These are phyloP conservation scores for Bothrops jararaca DNA, from an alignment of 2,113 vertebrate genomes.

Conservation along the genomic window DNA sequence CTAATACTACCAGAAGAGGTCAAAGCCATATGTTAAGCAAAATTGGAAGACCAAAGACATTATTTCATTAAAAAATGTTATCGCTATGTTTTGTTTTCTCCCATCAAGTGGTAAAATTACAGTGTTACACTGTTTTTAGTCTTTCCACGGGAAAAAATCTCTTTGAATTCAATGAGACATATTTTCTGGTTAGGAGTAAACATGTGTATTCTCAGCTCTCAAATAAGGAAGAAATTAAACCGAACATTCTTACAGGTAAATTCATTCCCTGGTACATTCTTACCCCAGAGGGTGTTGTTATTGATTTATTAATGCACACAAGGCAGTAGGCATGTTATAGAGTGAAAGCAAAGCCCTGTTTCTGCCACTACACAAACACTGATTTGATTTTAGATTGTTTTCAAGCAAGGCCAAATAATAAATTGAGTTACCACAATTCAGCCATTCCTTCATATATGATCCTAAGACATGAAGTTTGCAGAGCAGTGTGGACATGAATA, in stretches of 20 bases:
- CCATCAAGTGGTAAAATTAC: background rate
- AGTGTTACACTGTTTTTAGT: background rate
- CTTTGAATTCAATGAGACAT: background rate
- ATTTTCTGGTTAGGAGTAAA: background rate
- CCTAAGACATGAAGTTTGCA: background rate
- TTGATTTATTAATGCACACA: conserved; percentile 7
- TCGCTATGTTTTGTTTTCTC: background rate
- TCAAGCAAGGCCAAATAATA: background rate
- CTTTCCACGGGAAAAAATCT: too few relatives aligned
- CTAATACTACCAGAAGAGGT: conserved; percentile 24
- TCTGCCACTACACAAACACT: background rate
- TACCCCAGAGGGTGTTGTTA: background rate
- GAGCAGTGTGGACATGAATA: background rate
- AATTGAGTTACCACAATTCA: background rate
- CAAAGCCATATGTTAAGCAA: conserved; percentile 13
- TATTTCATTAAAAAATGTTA: background rate
- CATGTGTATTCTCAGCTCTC: background rate
- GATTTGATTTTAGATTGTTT: background rate
- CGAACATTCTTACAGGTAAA: background rate
- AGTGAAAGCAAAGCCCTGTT: background rate
- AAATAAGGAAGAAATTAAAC: background rate
- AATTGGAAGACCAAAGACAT: background rate
- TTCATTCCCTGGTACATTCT: background rate
- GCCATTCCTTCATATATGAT: background rate
- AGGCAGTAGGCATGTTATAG: background rate